Percentiles rank a stretch among this genome's conserved stretches.
Conservation (phyloP, 2,888 invertebrate genomes). For the Zaprionus obscuricornis region DNA sequence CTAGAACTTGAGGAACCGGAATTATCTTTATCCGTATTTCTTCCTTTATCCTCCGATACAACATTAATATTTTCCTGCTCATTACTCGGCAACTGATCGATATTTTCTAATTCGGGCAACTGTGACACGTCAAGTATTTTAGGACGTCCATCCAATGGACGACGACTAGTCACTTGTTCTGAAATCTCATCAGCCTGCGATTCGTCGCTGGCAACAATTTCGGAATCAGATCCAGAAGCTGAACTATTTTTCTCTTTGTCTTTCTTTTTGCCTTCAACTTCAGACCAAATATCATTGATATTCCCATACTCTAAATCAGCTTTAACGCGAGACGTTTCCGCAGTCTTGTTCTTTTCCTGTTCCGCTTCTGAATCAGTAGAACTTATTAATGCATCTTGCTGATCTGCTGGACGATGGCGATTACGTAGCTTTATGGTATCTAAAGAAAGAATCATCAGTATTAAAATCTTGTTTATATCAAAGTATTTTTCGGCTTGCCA, state of each 20-base stretch:
- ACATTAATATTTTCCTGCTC: not conserved
- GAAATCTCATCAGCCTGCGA: constrained; percentile 37
- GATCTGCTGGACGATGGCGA: constrained; percentile 63
- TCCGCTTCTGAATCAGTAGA: constrained; percentile 81
- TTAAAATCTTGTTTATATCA: too few species aligned
- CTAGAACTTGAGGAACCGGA: too few species aligned
- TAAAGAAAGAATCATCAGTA: too few species aligned
- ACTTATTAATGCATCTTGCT: constrained; percentile 61
- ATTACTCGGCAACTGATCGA: too few species aligned
- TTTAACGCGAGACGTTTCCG: constrained; percentile 47
- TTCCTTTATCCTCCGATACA: not conserved
- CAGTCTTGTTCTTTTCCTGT: constrained; percentile 26
- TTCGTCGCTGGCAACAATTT: constrained; percentile 34
- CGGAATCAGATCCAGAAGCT: constrained; percentile 45
- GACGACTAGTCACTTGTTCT: constrained; percentile 33
- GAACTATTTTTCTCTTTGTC: constrained; percentile 18
- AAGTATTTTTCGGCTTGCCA: not conserved
- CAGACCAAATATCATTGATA: constrained; percentile 53
- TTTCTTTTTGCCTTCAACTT: constrained; percentile 44
- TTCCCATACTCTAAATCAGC: constrained; percentile 52
- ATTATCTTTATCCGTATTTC: too few species aligned
- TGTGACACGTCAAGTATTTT: constrained; percentile 39
- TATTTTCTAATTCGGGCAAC: constrained; percentile 1
- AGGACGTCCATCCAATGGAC: constrained; percentile 44
- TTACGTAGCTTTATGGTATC: constrained; percentile 80